These are phyloP conservation scores for Limanda limanda DNA, from an alignment of 2,113 vertebrate genomes.

Conservation along the genomic window DNA sequence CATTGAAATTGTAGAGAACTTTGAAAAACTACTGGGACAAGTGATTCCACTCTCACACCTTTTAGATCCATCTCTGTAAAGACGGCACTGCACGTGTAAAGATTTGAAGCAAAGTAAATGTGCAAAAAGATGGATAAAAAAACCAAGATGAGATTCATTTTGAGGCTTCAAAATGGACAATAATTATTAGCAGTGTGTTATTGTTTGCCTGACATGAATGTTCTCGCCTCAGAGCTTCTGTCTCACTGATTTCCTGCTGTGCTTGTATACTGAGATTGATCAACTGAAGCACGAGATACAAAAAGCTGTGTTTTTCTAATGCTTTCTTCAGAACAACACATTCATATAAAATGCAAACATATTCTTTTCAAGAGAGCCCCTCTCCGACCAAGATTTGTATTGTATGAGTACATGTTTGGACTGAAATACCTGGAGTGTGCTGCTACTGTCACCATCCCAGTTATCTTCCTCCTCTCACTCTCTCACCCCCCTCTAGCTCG, in stretches of 20 bases:
- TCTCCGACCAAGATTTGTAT: background rate
- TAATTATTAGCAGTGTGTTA: no score
- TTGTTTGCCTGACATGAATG: background rate
- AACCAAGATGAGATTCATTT: no score
- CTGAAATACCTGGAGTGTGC: background rate
- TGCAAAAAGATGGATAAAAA: no score
- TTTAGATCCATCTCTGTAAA: background rate
- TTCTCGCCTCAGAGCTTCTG: background rate
- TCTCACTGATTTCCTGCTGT: background rate
- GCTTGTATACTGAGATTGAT: no score
- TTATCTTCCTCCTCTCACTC: conserved; percentile 9
- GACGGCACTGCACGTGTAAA: no score
- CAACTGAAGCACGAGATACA: no score
- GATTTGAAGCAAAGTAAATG: no score
- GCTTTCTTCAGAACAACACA: background rate
- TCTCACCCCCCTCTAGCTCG: background rate
- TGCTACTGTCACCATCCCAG: background rate
- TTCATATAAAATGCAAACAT: background rate
- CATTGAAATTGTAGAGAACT: no score
- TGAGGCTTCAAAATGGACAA: no score
- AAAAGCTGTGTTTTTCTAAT: no score
- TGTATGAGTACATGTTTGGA: conserved; percentile 12
- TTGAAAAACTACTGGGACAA: no score
- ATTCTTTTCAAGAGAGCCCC: background rate
- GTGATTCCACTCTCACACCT: no score